Conservation (phyloP, 2,113 vertebrate species). For the Tapirus terrestris region DNA sequence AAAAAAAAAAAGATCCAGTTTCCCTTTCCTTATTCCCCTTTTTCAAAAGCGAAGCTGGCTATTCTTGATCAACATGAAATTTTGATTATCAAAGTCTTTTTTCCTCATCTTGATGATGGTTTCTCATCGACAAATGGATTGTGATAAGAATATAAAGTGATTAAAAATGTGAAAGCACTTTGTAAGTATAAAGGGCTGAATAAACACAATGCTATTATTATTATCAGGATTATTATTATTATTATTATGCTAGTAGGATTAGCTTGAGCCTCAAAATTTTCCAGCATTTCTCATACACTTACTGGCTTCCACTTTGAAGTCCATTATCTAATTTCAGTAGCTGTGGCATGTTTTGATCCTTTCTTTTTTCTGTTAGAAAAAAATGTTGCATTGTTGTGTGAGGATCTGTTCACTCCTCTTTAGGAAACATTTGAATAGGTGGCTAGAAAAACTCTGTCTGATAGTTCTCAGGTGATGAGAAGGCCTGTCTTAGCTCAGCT, state of each 20-base stretch:
- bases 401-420: background rate
- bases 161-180: background rate
- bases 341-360: background rate
- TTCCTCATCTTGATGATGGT: background rate
- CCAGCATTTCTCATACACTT: background rate
- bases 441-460: background rate
- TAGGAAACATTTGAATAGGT: background rate
- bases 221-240: too few species aligned
- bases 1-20: background rate
- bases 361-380: background rate
- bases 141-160: background rate
- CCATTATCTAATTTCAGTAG: background rate
- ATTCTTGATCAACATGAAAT: background rate
- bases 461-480: background rate
- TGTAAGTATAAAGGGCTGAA: background rate
- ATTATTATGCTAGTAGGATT: background rate
- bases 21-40: conserved; percentile 33
- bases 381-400: background rate
- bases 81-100: background rate
- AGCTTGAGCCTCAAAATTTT: background rate
- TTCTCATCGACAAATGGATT: background rate
- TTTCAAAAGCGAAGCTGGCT: background rate
- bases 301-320: background rate
- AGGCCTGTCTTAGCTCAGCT: background rate
- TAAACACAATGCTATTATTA: background rate